Conservation (phyloP, 2,888 invertebrate genomes). For the Smittia aterrima region DNA sequence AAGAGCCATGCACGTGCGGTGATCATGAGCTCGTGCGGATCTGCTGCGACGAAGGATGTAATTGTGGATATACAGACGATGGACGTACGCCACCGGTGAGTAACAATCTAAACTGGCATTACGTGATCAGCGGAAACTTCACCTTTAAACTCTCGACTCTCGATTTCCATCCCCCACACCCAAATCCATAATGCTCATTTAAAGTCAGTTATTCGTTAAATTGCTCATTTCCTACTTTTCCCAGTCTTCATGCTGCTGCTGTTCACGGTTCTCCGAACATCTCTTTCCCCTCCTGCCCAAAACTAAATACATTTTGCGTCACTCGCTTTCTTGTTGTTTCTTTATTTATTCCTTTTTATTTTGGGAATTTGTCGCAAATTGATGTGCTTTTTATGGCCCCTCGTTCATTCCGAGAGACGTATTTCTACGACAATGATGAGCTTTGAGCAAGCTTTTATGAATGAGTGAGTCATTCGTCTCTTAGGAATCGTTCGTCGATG, state of each 20-base stretch:
- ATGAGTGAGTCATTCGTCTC: too few relatives aligned
- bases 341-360: neutral
- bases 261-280: conserved; percentile 29
- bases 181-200: neutral
- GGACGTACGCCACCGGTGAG: conserved; percentile 52
- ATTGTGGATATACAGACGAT: conserved; percentile 54
- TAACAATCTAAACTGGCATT: conserved; percentile 43
- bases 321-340: neutral
- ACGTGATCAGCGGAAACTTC: conserved; percentile 26
- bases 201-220: conserved; percentile 31
- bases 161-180: neutral
- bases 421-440: neutral
- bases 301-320: neutral
- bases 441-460: neutral
- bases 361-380: neutral
- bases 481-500: too few relatives aligned
- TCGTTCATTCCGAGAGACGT: neutral
- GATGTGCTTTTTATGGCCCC: neutral
- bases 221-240: conserved; percentile 38
- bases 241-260: conserved; percentile 14
- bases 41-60: conserved; percentile 69
- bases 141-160: neutral
- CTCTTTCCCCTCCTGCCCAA: neutral
- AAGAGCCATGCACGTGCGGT: conserved; percentile 71
- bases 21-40: conserved; percentile 66